A percentile compares a stretch with the other conserved stretches of the same genome.
phyloP scores from a whole-genome alignment of 2,797 vertebrate species.

The Coracias cyanogaster region DNA sequence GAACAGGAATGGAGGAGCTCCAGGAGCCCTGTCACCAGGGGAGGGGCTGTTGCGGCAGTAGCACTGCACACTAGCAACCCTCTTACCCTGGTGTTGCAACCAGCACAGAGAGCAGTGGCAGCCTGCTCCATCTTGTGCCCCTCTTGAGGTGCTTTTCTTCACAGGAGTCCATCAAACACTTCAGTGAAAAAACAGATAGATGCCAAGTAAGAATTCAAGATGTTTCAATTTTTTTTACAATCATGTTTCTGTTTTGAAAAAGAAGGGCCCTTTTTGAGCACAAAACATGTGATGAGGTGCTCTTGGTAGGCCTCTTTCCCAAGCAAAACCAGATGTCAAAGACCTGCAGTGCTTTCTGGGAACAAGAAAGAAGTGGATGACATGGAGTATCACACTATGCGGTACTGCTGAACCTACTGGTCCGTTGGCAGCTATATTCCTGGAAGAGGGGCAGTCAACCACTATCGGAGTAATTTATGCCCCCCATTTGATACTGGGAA shows the following conservation, averaged over 20 bases:
- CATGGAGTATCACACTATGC: not conserved
- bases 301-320: not conserved
- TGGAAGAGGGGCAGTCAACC: not conserved
- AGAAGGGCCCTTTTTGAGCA: not conserved
- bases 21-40: not conserved
- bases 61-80: rapidly evolving
- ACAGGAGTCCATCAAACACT: not conserved
- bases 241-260: not conserved
- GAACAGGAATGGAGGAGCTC: not conserved
- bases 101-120: rapidly evolving
- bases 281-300: not conserved
- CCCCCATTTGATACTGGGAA: rapidly evolving
- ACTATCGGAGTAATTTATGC: not conserved
- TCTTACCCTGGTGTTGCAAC: not conserved
- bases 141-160: not conserved
- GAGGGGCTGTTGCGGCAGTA: not conserved
- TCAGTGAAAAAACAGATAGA: not conserved
- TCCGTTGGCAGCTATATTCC: not conserved
- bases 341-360: not conserved
- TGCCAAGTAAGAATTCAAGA: not conserved
- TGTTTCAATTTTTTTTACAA: not conserved
- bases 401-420: not conserved
- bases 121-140: rapidly evolving
- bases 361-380: not conserved
- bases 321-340: not conserved